Evolutionary conservation across 2,797 vertebrate species (phyloP), one percentile per base, ranked within the genome.

Genomic region (Urocyon cinereoargenteus): DNA sequence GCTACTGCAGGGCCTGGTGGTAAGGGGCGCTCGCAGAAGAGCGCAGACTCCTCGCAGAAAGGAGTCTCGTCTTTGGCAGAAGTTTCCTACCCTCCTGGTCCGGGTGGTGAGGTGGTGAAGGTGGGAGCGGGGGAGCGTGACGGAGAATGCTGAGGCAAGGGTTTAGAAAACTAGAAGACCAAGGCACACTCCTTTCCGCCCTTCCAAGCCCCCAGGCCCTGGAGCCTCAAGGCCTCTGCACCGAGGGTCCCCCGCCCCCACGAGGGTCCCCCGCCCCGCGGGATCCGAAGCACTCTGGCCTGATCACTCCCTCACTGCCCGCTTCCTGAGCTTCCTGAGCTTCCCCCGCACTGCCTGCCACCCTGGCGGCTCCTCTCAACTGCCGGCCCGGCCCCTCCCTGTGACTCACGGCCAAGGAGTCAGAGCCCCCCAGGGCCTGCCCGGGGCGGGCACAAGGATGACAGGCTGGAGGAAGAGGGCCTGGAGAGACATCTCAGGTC

Each of bases 241-340:
- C 1, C 0, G 14, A 40, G 28, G 26, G 8, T n/a, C 61, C 31
- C 31, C 15, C 9, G 12, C 11, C 6, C 5, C 22, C 40, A 0
- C 0, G 18, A 40, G 28, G 26, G 8, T n/a, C 61, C 31, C 34
- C 15, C 9, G 21, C 11, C 6, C 5, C 22, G 14, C 22, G 21
- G 53, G 73, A n/a, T 6, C 9, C 9, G 34, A 28, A n/a, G 94
- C 40, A 26, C 68, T 59, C 51, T 18, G 18, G 7, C 45, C 53
- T 26, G 28, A n/a, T 14, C 40, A 45, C 24, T 61, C 55, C 31
- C 53, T 45, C 51, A 9, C 49, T 28, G 81, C 34, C 28, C 10
- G 22, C 75, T 21, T 15, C 22, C 14, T 5, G 21, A 34, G 57
- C 34, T 55, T 40, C 40, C 40, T 40, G 40, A 45, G 40, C 40